Evolutionary conservation across 23 tunicate genomes (phyloP).

Genomic region (Halocynthia roretzi): DNA sequence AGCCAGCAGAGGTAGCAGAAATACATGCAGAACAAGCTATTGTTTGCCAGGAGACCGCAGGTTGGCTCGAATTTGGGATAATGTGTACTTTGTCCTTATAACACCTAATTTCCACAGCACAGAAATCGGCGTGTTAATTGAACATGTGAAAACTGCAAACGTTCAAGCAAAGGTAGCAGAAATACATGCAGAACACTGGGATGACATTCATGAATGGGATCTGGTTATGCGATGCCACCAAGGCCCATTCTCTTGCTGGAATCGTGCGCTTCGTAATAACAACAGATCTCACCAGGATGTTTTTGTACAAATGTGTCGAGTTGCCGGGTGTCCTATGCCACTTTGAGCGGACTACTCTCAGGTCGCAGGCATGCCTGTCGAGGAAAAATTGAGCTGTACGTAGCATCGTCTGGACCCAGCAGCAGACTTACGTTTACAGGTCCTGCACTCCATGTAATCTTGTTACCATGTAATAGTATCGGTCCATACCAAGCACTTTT

Average conservation of each 20-base stretch:
- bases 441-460: background rate
- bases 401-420: background rate
- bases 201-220: background rate
- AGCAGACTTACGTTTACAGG: background rate
- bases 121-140: no score
- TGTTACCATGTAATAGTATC: background rate
- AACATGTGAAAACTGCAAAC: no score
- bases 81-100: no score
- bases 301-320: conserved; percentile 6
- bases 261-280: background rate
- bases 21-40: no score
- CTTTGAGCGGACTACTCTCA: background rate
- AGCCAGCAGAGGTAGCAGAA: no score
- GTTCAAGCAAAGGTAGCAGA: no score
- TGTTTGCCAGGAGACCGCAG: no score
- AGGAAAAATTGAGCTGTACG: background rate
- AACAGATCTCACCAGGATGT: background rate
- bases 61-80: no score
- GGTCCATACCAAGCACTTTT: background rate
- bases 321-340: conserved; percentile 21
- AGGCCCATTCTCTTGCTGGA: no score
- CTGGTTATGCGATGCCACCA: conserved; percentile 1
- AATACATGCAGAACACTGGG: no score
- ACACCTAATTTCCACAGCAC: no score
- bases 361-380: background rate